Conservation (phyloP, 2,113 vertebrate genomes). For the Perca flavescens region DNA sequence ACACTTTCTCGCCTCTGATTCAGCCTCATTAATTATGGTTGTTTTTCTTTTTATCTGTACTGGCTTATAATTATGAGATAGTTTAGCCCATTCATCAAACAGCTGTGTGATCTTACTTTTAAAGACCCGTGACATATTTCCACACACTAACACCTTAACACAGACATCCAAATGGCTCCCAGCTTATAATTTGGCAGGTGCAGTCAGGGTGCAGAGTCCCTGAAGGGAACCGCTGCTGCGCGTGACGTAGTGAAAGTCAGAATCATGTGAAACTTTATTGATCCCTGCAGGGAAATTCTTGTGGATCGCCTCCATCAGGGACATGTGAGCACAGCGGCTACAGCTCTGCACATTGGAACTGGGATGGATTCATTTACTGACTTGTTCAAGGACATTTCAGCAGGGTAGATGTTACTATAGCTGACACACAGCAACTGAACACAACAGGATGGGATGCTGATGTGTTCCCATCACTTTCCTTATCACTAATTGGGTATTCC, state of each 20-base stretch:
- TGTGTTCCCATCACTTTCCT: neutral
- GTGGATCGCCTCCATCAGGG: slow-evolving; percentile 18
- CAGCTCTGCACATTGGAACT: slow-evolving; percentile 25
- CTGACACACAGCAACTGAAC: slow-evolving; percentile 12
- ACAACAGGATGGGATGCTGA: neutral
- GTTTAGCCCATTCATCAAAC: slow-evolving; percentile 42
- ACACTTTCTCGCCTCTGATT: neutral
- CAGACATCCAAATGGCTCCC: slow-evolving; percentile 39
- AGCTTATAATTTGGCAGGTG: slow-evolving; percentile 50
- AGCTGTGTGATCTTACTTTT: slow-evolving; percentile 7
- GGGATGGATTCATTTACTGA: slow-evolving; percentile 46
- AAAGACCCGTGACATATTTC: neutral
- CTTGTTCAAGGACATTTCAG: slow-evolving; percentile 58
- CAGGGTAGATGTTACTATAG: slow-evolving; percentile 25
- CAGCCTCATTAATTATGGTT: slow-evolving; percentile 10
- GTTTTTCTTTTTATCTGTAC: slow-evolving; percentile 10
- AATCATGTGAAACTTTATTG: slow-evolving; percentile 61
- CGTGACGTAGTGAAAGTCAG: slow-evolving; percentile 50
- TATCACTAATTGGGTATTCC: neutral
- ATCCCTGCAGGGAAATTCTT: slow-evolving; percentile 68
- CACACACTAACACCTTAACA: slow-evolving; percentile 22
- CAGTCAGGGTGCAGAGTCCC: slow-evolving; percentile 41
- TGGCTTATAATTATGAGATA: neutral
- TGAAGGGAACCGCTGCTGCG: neutral
- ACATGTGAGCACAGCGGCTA: slow-evolving; percentile 1